A percentile compares a stretch with the other conserved stretches of the same genome.
Conservation (phyloP, 2,113 vertebrate genomes). For the Esox niger region DNA sequence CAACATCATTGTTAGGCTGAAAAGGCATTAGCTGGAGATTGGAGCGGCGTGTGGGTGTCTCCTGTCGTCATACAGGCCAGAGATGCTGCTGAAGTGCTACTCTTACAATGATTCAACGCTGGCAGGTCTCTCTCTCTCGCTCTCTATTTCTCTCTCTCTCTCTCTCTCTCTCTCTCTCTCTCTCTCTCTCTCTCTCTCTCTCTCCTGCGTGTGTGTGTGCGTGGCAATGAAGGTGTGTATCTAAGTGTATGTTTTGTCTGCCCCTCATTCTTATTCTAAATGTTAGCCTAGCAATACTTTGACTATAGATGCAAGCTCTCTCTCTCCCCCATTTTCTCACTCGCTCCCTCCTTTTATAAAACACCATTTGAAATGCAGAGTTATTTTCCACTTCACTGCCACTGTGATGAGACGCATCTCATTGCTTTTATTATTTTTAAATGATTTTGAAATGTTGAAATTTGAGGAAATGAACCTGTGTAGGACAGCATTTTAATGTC, state of each 20-base stretch:
- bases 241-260: background rate
- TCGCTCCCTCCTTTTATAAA: slow-evolving; percentile 38
- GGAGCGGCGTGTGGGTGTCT: too few species aligned
- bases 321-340: too few species aligned
- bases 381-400: slow-evolving; percentile 57
- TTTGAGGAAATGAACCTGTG: slow-evolving; percentile 28
- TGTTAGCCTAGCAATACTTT: slow-evolving; percentile 29
- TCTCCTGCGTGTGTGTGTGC: background rate
- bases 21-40: too few species aligned
- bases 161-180: background rate
- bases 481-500: slow-evolving; percentile 28
- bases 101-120: too few species aligned
- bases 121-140: too few species aligned
- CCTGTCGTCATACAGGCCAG: too few species aligned
- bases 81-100: too few species aligned
- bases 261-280: slow-evolving; percentile 32
- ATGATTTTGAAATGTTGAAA: slow-evolving; percentile 51
- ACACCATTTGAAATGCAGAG: slow-evolving; percentile 47
- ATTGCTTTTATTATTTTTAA: slow-evolving; percentile 57
- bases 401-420: slow-evolving; percentile 49
- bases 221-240: slow-evolving; percentile 7
- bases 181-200: too few species aligned
- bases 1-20: too few species aligned
- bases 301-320: slow-evolving; percentile 22
- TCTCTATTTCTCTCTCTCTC: too few species aligned